Evolutionary conservation across 2,113 vertebrate species (phyloP).

Genomic region (Rostratula benghalensis): DNA sequence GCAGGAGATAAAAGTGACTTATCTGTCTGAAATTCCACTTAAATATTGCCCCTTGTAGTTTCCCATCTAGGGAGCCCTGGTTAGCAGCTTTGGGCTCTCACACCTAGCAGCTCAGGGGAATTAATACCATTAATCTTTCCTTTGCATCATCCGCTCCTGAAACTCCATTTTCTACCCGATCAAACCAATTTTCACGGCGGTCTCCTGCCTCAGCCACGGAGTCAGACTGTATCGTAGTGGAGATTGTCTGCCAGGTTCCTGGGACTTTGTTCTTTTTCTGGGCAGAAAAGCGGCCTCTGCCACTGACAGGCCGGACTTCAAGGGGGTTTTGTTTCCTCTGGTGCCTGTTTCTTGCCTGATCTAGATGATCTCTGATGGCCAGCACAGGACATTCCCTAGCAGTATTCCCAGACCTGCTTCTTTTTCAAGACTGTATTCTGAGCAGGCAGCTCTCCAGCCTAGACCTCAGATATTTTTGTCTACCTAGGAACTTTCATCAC

Average conservation of each 20-base stretch:
- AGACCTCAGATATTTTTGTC: constrained; percentile 4
- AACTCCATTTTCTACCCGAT: background rate
- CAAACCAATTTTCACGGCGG: background rate
- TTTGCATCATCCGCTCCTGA: background rate
- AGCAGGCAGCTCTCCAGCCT: background rate
- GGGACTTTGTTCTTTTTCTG: background rate
- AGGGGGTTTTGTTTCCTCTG: background rate
- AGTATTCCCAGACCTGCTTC: background rate
- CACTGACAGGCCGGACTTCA: background rate
- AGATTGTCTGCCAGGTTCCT: background rate
- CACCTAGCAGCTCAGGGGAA: background rate
- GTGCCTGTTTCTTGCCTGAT: background rate
- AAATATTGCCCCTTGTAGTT: background rate
- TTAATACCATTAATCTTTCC: background rate
- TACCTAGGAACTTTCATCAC: constrained; percentile 43
- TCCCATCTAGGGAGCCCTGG: background rate
- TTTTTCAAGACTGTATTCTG: background rate
- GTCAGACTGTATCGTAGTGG: background rate
- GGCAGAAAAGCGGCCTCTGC: background rate
- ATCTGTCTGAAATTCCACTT: background rate
- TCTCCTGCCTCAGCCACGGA: background rate
- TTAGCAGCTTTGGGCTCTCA: background rate
- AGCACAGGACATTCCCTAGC: background rate
- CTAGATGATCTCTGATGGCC: background rate
- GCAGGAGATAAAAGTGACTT: background rate